Conservation (phyloP, 2,888 invertebrate genomes). For the Netelia fuscicornis region DNA sequence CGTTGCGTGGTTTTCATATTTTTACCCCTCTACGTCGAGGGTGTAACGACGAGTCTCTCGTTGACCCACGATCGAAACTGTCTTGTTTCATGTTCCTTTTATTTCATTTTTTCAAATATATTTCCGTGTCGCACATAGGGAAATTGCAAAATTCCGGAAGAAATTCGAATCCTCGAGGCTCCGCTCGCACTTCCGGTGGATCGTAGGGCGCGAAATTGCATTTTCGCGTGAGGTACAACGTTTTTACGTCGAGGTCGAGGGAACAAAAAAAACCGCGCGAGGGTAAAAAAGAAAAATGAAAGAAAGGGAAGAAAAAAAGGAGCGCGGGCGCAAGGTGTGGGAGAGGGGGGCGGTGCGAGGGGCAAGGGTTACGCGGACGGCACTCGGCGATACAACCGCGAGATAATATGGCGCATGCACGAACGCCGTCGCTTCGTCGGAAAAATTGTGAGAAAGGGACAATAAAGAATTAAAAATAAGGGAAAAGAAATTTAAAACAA, state of each 20-base stretch:
- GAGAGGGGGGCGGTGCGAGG: not conserved
- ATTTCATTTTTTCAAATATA: not conserved
- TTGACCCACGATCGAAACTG: slow-evolving; percentile 20
- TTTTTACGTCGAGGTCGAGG: slow-evolving; percentile 15
- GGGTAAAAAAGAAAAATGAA: slow-evolving; percentile 6
- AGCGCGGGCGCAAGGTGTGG: slow-evolving; percentile 1
- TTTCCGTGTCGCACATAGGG: slow-evolving; percentile 9
- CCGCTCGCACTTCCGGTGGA: slow-evolving; percentile 17
- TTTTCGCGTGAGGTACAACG: slow-evolving; percentile 61
- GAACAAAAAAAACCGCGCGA: not conserved
- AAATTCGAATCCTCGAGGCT: slow-evolving; percentile 26
- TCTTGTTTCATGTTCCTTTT: slow-evolving; percentile 4
- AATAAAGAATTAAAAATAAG: slow-evolving; percentile 36
- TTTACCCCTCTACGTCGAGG: not conserved
- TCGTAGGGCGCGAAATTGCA: slow-evolving; percentile 63
- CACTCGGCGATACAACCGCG: slow-evolving; percentile 51
- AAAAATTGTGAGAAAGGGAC: slow-evolving; percentile 7
- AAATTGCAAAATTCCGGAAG: slow-evolving; percentile 41
- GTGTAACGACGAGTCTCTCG: slow-evolving; percentile 1
- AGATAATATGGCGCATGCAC: slow-evolving; percentile 46
- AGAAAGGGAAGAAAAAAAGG: slow-evolving; percentile 32
- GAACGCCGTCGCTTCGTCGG: slow-evolving; percentile 2
- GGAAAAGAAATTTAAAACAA: slow-evolving; percentile 23
- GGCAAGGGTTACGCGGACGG: slow-evolving; percentile 61
- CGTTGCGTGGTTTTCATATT: not conserved